Percentiles rank a stretch among this genome's conserved stretches.
These are phyloP conservation scores for Eospalax fontanierii DNA, from an alignment of 2,797 vertebrate genomes.

Conservation along the genomic window DNA sequence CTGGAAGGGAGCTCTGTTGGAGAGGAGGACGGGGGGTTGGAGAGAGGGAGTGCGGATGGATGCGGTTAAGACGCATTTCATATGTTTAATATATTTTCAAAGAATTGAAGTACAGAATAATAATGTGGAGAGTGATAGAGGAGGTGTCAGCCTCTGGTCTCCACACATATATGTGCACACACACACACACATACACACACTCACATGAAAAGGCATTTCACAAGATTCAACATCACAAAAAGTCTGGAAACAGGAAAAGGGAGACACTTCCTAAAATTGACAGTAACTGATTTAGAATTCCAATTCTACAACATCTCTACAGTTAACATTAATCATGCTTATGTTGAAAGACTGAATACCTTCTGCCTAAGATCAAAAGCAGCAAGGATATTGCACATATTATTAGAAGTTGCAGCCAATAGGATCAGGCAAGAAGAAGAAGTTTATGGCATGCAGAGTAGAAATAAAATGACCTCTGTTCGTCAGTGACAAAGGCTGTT, in stretches of 20 bases:
- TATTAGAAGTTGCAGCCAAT: not conserved
- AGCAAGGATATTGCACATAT: not conserved
- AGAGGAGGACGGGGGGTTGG: no score
- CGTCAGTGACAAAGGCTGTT: not conserved
- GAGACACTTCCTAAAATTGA: not conserved
- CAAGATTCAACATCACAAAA: conserved; percentile 14
- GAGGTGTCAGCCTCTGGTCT: not conserved
- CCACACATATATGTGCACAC: not conserved
- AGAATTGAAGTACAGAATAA: not conserved
- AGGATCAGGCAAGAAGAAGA: not conserved
- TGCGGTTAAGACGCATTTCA: not conserved
- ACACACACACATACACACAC: not conserved
- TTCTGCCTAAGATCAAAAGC: not conserved
- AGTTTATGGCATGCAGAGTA: not conserved
- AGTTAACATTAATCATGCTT: not conserved
- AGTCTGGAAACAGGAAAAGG: not conserved
- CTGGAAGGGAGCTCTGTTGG: not conserved
- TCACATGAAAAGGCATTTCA: not conserved
- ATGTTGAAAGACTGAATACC: not conserved
- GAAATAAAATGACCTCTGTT: not conserved
- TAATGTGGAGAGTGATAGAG: not conserved
- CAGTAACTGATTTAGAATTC: no score
- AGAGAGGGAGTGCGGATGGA: not conserved
- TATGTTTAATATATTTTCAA: not conserved
- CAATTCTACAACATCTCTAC: not conserved